Evolutionary conservation across 2,888 invertebrate species (phyloP).

Genomic region (Rotaria sp.): DNA sequence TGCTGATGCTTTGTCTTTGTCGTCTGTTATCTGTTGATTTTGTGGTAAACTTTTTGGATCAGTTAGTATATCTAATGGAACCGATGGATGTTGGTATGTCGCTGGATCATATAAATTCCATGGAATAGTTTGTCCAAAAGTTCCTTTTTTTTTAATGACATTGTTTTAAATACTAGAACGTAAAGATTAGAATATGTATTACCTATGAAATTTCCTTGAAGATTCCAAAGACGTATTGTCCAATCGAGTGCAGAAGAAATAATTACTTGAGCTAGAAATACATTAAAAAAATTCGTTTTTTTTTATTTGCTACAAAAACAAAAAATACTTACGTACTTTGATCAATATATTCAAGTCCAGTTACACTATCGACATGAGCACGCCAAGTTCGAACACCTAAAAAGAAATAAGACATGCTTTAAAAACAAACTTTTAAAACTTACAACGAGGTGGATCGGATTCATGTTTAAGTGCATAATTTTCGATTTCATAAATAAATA

Average conservation of each 20-base stretch:
- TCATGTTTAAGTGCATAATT: slow-evolving; percentile 48
- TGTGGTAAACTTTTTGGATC: slow-evolving; percentile 53
- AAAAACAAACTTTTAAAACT: slow-evolving; percentile 37
- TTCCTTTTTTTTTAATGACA: background rate
- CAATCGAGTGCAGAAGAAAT: slow-evolving; percentile 53
- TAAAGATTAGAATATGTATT: slow-evolving; percentile 37
- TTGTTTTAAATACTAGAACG: too few species aligned
- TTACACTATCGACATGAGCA: slow-evolving; percentile 54
- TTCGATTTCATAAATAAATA: slow-evolving; percentile 52
- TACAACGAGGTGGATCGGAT: slow-evolving; percentile 50
- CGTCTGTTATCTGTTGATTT: slow-evolving; percentile 47
- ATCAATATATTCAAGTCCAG: slow-evolving; percentile 50
- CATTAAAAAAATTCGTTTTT: too few species aligned
- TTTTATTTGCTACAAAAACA: too few species aligned
- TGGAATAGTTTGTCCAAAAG: slow-evolving; percentile 43
- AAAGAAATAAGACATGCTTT: background rate
- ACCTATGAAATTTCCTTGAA: slow-evolving; percentile 51
- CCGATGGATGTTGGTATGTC: slow-evolving; percentile 55
- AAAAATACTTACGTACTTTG: slow-evolving; percentile 41
- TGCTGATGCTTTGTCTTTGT: too few species aligned
- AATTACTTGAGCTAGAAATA: slow-evolving; percentile 46
- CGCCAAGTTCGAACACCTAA: slow-evolving; percentile 48
- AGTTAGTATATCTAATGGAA: slow-evolving; percentile 55
- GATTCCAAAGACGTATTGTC: slow-evolving; percentile 54
- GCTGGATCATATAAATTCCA: slow-evolving; percentile 54